A percentile compares a stretch with the other conserved stretches of the same genome.
These are phyloP conservation scores for Lithophane semibrunnea DNA, from an alignment of 2,888 invertebrate genomes.

Conservation along the genomic window DNA sequence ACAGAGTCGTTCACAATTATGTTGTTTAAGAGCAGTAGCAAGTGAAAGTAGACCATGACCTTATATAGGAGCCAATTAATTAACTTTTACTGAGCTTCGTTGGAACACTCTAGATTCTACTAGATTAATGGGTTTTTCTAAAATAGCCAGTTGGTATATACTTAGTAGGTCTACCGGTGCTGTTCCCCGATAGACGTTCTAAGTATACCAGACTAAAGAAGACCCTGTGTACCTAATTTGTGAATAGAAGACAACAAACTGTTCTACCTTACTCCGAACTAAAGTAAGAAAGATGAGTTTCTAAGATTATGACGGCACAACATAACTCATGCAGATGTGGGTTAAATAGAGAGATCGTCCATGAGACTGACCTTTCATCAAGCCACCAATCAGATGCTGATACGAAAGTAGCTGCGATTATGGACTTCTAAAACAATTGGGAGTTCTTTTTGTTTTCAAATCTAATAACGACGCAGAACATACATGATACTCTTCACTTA, in stretches of 20 bases:
- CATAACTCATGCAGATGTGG: slow-evolving; percentile 35
- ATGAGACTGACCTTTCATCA: slow-evolving; percentile 40
- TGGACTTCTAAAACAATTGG: slow-evolving; percentile 23
- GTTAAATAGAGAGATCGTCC: slow-evolving; percentile 48
- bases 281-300: slow-evolving; percentile 3
- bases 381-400: slow-evolving; percentile 33
- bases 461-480: slow-evolving; percentile 15
- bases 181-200: too few relatives aligned
- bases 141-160: neutral
- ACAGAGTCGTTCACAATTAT: slow-evolving; percentile 2
- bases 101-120: slow-evolving; percentile 17
- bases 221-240: neutral
- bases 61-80: slow-evolving; percentile 41
- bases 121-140: neutral
- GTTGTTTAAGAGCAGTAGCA: slow-evolving; percentile 1
- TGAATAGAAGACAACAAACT: neutral
- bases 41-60: slow-evolving; percentile 37
- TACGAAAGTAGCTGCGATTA: slow-evolving; percentile 20
- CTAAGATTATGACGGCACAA: slow-evolving; percentile 1
- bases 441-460: slow-evolving; percentile 25
- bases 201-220: neutral
- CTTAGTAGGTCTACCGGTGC: neutral
- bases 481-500: slow-evolving; percentile 1
- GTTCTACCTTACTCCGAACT: neutral
- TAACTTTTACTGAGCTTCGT: slow-evolving; percentile 36